Evolutionary conservation across 2,797 vertebrate species (phyloP), one percentile per base, ranked within the genome.

Genomic region (Hirundo rustica): DNA sequence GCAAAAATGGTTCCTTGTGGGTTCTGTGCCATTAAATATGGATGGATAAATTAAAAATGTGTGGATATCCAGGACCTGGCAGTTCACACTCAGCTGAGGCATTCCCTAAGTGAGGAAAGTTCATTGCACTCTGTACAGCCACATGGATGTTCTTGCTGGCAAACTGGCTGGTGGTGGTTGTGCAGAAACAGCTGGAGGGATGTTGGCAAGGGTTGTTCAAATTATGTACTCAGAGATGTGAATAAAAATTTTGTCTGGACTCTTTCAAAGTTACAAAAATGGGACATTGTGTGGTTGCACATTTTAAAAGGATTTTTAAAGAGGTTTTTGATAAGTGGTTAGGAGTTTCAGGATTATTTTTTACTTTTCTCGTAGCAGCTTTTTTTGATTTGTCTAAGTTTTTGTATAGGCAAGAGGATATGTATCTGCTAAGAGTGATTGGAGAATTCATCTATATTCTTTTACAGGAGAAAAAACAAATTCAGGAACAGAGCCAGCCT

Each of bases 161-260:
- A 65, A 19, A 57, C 34, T 64, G 79, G 19, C 25, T 62, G 50
- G 4, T 50, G 53, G 1, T 16, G 10, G 17, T 13, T 20, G 36
- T n/a, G 36, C 36, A 80, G 62, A 26, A 75, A 5, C n/a, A 45
- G 13, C 38, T 29, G 12, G 32, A 62, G 44, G 30, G 57, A 4
- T 34, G 2, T 10, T 11, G 11, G 25, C 51, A 26, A 47, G 14
- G 7, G 15, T 86, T 58, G 20, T 36, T 77, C 21, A 34, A 34
- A 25, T 2, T 0, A 11, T 6, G 11, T 6, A 27, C 6, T 27
- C 62, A 18, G 14, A 38, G 8, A 27, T 20, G 6, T 51, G 6
- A 36, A 71, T 48, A 8, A 13, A 21, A 47, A 27, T 67, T 62
- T 70, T 74, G 13, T 30, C 27, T 50, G 66, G 15, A 18, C 4